Base-by-base conservation (phyloP, 2,113 vertebrate species). In the Sylvia atricapilla region DNA sequence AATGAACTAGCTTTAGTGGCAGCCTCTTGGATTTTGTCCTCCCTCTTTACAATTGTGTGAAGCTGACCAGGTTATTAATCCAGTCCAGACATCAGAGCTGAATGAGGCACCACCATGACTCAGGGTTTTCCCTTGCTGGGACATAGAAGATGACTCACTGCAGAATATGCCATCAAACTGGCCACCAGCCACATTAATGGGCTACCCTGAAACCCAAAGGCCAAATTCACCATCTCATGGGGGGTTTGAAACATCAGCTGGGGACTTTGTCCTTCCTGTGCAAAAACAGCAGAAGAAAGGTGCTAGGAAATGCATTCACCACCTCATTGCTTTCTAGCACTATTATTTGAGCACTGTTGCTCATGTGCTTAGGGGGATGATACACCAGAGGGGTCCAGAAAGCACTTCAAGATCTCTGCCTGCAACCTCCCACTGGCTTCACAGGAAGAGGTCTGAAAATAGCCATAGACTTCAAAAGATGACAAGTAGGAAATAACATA, bases 351-450 rank as follows among this genome's bases (percentile, higher is more conserved):
- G 28, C 46, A 33, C 13, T 58, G 4, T 12, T 79, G 25, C 74
- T 37, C n/a, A 16, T 62, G 39, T 50, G 27, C 49, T 78, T 2
- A 4, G 16, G 5, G 6, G 10, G 1, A 1, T 22, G 22, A 49
- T 43, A 23, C 62, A 76, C 56, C 28, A 35, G 7, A 81, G 56
- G 35, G 35, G 22, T 74, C 20, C 49, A 66, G 58, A 77, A 73
- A 59, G 15, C 15, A 22, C 24, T 70, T 72, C 0, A 8, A 28
- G 35, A 56, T 68, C 58, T 76, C 17, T 62, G 58, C 49, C 67
- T 66, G 33, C 43, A 91, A 0, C 23, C 77, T 85, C 39, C 35
- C 43, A 31, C 44, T 56, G 44, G 66, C 58, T 84, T 89, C 67
- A 30, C 31, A 56, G 69, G 20, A 24, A 43, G 70, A 72, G 9